Evolutionary conservation across 2,113 vertebrate genomes (phyloP).

Genomic region (Trematocara variabile): DNA sequence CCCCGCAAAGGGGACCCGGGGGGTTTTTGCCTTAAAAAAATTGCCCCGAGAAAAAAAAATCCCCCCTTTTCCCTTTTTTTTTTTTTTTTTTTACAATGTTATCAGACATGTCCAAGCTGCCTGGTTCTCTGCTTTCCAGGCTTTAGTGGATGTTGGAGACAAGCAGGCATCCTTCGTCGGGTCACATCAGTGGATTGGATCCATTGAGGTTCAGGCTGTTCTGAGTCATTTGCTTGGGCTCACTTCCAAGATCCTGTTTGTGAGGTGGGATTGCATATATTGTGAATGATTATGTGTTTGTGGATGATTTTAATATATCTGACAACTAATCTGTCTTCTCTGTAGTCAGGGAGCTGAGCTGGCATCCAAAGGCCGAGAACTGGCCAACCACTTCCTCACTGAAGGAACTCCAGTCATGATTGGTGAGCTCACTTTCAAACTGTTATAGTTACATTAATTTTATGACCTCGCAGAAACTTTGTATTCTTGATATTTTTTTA

Average conservation of each 20-base stretch:
- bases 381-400: constrained; percentile 87
- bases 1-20: too few relatives aligned
- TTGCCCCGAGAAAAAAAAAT: too few relatives aligned
- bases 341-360: constrained; percentile 88
- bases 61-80: too few relatives aligned
- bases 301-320: background rate
- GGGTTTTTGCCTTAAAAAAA: too few relatives aligned
- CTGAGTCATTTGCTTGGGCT: constrained; percentile 85
- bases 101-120: background rate
- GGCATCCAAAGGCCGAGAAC: constrained; percentile 84
- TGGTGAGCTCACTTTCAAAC: constrained; percentile 73
- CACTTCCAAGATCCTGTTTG: constrained; percentile 93
- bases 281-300: background rate
- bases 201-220: constrained; percentile 90
- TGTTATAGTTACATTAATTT: background rate
- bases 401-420: constrained; percentile 96
- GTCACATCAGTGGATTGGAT: constrained; percentile 95
- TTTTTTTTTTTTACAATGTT: background rate
- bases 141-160: constrained; percentile 88
- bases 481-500: background rate
- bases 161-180: constrained; percentile 86
- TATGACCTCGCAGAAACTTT: background rate
- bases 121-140: constrained; percentile 66
- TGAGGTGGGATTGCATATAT: constrained; percentile 74
- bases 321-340: background rate